These are phyloP conservation scores for Sylvilagus bachmani DNA, from an alignment of 2,113 vertebrate genomes.

Conservation along the genomic window DNA sequence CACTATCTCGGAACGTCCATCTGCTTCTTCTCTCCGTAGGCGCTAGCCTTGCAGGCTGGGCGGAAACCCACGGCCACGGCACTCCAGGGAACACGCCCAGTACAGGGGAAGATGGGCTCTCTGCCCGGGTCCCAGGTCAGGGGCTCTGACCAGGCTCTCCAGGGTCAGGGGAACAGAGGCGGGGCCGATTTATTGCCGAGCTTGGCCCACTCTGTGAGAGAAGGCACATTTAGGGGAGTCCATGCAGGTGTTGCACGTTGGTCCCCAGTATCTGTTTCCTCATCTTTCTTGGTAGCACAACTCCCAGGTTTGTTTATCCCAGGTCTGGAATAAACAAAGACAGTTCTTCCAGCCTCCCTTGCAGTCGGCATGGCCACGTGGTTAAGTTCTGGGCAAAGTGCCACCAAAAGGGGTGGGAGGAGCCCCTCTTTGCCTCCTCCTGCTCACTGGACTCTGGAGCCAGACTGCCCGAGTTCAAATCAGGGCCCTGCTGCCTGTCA, in stretches of 20 bases:
- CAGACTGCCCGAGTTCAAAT: neutral
- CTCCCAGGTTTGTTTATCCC: neutral
- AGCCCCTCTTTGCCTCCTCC: neutral
- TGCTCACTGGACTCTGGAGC: neutral
- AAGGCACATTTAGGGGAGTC: neutral
- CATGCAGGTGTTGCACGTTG: neutral
- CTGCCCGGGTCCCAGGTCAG: neutral
- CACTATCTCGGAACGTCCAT: neutral
- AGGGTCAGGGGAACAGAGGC: neutral
- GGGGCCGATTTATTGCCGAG: neutral
- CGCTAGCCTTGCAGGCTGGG: neutral
- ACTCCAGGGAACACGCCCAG: neutral
- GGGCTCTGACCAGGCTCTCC: neutral
- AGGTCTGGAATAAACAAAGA: neutral
- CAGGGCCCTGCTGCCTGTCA: neutral
- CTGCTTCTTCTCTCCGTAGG: conserved; percentile 30
- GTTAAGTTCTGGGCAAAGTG: neutral
- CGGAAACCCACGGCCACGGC: neutral
- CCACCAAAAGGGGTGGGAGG: neutral
- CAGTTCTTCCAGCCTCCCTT: conserved; percentile 20
- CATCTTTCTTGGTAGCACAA: conserved; percentile 9
- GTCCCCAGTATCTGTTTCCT: neutral
- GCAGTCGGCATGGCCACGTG: neutral
- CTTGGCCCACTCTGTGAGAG: neutral
- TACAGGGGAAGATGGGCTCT: neutral